Base-by-base conservation (phyloP, 2,888 invertebrate species). In the Sturmia bella region DNA sequence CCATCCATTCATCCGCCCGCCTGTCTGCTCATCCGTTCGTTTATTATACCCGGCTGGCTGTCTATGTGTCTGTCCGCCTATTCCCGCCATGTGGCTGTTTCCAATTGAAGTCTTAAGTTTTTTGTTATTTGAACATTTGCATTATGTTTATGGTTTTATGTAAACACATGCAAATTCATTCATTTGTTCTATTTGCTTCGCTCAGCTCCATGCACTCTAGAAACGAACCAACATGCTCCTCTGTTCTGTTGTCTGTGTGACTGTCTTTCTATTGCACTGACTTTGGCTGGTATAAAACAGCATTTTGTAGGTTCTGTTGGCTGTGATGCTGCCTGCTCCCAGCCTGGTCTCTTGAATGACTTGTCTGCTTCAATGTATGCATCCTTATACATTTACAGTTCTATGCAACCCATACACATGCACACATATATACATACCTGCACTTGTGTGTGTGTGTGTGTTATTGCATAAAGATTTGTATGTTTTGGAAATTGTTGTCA, bases 91-190 rank as follows among this genome's bases (percentile, higher is more conserved):
- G 59, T 79, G 72, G 66, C 72, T 79, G 66, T 66, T 73, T 66
- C 64, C 78, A 79, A 72, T 79, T 79, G 59, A 72, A 79, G 59
- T 72, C 72, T 79, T 73, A 73, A 66, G 64, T 78, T 78, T 72
- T 54, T 64, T 64, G 52, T 66, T 72, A 27, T 66, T 79, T 66
- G 66, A 73, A 59, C 78, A 79, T 79, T 79, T 79, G 72, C 78
- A 79, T 79, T 80, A 75, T 75, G 80, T 74, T 75, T 75, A 75
- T 77, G 73, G 74, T 74, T 78, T 66, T 78, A 66, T 82, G 78
- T 78, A 82, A 82, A 82, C 78, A 82, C 82, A 82, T 82, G 82
- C 82, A 82, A 82, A 82, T 82, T 74, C 82, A 70, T 78, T 75
- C 78, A 78, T 82, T 82, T 82, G 82, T 82, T 82, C 74, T 82